Evolutionary conservation across 2,888 invertebrate species (phyloP).

Genomic region (Bhutanitis thaidina): DNA sequence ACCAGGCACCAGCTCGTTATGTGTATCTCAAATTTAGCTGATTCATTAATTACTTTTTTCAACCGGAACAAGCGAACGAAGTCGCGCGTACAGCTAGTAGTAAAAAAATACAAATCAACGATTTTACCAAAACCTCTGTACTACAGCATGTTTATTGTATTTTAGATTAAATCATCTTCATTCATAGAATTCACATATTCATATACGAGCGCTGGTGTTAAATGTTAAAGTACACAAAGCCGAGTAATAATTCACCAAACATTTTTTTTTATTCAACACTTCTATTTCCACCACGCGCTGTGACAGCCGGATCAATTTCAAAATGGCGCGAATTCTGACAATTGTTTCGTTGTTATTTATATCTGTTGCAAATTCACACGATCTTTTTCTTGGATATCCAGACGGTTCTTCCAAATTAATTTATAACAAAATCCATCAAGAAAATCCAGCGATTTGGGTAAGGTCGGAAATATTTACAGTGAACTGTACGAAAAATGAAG

Average conservation of each 20-base stretch:
- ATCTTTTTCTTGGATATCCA: slow-evolving; percentile 46
- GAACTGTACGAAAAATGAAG: slow-evolving; percentile 47
- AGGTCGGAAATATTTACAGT: slow-evolving; percentile 51
- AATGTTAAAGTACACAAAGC: slow-evolving; percentile 8
- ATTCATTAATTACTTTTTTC: no score
- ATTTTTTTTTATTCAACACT: slow-evolving; percentile 3
- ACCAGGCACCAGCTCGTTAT: no score
- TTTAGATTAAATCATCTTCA: slow-evolving; percentile 8
- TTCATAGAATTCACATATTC: slow-evolving; percentile 21
- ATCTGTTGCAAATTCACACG: slow-evolving; percentile 22
- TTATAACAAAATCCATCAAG: slow-evolving; percentile 58
- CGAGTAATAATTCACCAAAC: neutral
- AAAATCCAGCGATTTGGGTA: slow-evolving; percentile 58
- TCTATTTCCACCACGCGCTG: neutral
- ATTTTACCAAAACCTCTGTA: no score
- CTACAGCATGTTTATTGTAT: neutral
- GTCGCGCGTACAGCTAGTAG: no score
- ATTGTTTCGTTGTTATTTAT: slow-evolving; percentile 5
- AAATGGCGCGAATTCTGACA: slow-evolving; percentile 9
- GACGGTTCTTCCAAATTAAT: slow-evolving; percentile 52
- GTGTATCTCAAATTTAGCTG: no score
- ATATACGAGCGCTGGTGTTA: slow-evolving; percentile 7
- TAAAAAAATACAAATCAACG: no score
- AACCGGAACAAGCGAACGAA: no score
- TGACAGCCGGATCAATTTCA: neutral